Percentiles rank a stretch among this genome's conserved stretches.
Evolutionary conservation across 1,140 invertebrate genomes (phyloP).

Genomic region (Brachionus angularis): DNA sequence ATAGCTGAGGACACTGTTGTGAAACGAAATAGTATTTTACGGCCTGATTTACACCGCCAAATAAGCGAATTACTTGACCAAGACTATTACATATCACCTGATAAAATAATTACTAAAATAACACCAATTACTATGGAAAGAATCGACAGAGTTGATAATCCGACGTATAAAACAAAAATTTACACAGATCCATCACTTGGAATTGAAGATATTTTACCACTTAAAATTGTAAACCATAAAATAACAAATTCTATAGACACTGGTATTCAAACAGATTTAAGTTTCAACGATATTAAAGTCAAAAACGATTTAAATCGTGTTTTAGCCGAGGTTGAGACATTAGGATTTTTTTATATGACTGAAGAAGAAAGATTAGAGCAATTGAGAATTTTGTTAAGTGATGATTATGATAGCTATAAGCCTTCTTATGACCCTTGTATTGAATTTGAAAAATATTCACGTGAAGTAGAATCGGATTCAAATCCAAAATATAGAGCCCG

Average conservation of each 20-base stretch:
- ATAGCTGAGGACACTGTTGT: not conserved
- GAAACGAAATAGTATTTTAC: conserved; percentile 18
- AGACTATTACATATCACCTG: conserved; percentile 8
- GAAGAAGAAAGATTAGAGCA: conserved; percentile 6
- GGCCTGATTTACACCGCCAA: conserved; percentile 29
- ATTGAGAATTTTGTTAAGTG: conserved; percentile 1
- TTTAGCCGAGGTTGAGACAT: conserved; percentile 15
- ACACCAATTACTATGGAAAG: not conserved
- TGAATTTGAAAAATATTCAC: conserved; percentile 6
- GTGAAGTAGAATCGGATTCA: not conserved
- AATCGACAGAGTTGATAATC: conserved; percentile 1
- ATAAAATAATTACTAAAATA: conserved; percentile 6
- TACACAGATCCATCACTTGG: not conserved
- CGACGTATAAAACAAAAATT: not conserved
- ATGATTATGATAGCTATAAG: not conserved
- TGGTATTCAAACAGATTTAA: conserved; percentile 24
- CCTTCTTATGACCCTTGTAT: conserved; percentile 21
- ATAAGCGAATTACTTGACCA: conserved; percentile 33
- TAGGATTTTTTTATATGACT: conserved; percentile 26
- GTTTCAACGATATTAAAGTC: conserved; percentile 12
- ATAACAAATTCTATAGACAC: conserved; percentile 2
- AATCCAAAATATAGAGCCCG: not conserved
- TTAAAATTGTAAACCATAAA: not conserved
- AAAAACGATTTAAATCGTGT: not conserved
- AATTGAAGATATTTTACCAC: not conserved